Evolutionary conservation across 2,888 invertebrate genomes (phyloP), one percentile per base, ranked within the genome.

Genomic region (Galeopsomyia nigrocyanea): DNA sequence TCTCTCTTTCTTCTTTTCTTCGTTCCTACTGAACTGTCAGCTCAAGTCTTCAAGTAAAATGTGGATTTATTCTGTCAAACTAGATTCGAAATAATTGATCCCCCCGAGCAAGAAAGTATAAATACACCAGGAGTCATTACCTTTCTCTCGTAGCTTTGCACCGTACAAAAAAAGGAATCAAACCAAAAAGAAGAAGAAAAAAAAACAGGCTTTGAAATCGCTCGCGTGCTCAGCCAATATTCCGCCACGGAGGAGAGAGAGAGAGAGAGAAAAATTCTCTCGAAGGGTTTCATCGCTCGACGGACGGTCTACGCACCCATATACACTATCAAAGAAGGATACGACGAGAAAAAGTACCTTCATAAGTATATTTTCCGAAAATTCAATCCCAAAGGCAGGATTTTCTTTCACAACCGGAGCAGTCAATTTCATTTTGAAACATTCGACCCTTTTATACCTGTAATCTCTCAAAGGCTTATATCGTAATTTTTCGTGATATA

Each of bases 51-150:
- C 22, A 56, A 39, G 39, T 39, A 58, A 58, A 49, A 74, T 76
- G 78, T 78, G 78, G 78, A 81, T 82, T 82, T 80, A 80, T 82
- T 80, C 79, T 75, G 79, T 81, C 78, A 79, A 77, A 80, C 81
- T 81, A 79, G 79, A 79, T 80, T 80, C 80, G 80, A 82, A 83
- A 82, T 83, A 83, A 83, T 83, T 83, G 82, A 83, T 82, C 80
- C 82, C 39, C 80, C 76, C 67, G 81, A 79, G n/a, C 9, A 31
- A 39, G 39, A 39, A 39, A 21, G 50, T 14, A 17, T 61, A 65
- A 53, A 75, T 46, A 81, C 79, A 80, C 80, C 78, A 78, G 77
- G 79, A 80, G 80, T 81, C 81, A 80, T 83, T 83, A 81, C 81
- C 75, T 75, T n/a, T 51, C 46, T 9, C 16, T 56, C 17, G 19